Evolutionary conservation across 1,140 invertebrate species (phyloP), one percentile per base, ranked within the genome.

Genomic region (Zaprionus capensis): DNA sequence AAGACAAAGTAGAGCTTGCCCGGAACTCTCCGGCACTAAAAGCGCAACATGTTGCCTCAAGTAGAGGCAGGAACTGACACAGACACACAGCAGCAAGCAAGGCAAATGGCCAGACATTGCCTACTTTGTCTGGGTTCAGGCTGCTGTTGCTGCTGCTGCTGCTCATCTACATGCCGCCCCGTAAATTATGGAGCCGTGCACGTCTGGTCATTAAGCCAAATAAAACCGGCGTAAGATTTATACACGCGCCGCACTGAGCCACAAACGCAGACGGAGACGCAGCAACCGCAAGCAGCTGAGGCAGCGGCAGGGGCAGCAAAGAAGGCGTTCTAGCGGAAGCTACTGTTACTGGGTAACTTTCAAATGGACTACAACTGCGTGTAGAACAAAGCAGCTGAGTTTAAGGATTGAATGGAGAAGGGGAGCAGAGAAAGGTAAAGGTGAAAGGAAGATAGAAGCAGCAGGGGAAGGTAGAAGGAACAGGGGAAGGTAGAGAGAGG

Each of bases 191-290:
- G 79, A 86, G 78, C 76, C 67, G 85, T 86, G 90, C 91, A 91
- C 91, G 91, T 91, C 91, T 91, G 90, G 91, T 91, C 91, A 91
- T 91, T 91, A 91, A 91, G 91, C 91, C 90, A 91, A 91, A 91
- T 91, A 91, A 91, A 91, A 91, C 91, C 91, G 81, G 82, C 91
- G 72, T 79, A 91, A 91, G 91, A 91, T 91, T 91, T 91, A 91
- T 91, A 79, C 72, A 78, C 80, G 85, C 85, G 84, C 80, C 81
- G 62, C 81, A 62, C 80, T 62, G 63, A 69, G 72, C 36, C 71
- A n/a, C n/a, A 49, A 41, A 34, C 44, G 22, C n/a, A 59, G 61
- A 15, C 36, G 20, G 15, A 24, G 53, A 28, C 20, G 12, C 20
- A 77, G 63, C 64, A 28, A 26, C 20, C 51, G 69, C 11, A 34